phyloP scores from a whole-genome alignment of 1,140 invertebrate genomes.

The Ceratina japonica region DNA sequence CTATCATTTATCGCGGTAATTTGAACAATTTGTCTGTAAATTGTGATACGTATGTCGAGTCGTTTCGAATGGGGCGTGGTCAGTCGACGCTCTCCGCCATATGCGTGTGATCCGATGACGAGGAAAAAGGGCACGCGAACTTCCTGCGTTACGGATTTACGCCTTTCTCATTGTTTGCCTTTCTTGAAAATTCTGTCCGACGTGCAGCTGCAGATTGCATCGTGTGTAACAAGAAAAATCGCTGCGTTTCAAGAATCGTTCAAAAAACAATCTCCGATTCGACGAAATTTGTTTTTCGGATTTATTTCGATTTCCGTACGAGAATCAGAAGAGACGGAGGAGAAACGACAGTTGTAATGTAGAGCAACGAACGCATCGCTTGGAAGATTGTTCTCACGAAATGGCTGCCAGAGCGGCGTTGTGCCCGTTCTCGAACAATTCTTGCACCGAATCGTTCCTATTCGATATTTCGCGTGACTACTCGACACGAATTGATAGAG shows the following conservation, averaged over 20 bases:
- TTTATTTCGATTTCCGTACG: neutral
- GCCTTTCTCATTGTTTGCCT: constrained; percentile 13
- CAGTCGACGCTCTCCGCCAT: constrained; percentile 30
- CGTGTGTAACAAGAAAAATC: constrained; percentile 22
- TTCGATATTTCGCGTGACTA: neutral
- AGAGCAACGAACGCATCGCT: constrained; percentile 31
- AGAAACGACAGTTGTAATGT: constrained; percentile 20
- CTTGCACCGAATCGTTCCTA: constrained; percentile 14
- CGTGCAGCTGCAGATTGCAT: constrained; percentile 11
- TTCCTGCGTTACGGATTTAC: constrained; percentile 14
- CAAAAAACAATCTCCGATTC: constrained; percentile 1
- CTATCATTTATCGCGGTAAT: neutral
- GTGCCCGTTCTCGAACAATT: constrained; percentile 3
- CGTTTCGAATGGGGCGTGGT: constrained; percentile 43
- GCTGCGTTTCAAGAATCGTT: neutral
- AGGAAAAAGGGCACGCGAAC: constrained; percentile 25
- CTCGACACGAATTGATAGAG: constrained; percentile 1
- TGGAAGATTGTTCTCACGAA: constrained; percentile 56
- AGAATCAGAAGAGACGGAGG: neutral
- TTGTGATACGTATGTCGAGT: constrained; percentile 20
- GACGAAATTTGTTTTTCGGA: constrained; percentile 13
- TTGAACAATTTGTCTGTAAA: neutral
- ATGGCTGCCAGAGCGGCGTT: constrained; percentile 40
- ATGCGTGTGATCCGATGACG: constrained; percentile 44
- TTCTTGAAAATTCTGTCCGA: neutral